These are phyloP conservation scores for Eudasyphora cyanicolor DNA, from an alignment of 2,888 invertebrate species.

Conservation along the genomic window DNA sequence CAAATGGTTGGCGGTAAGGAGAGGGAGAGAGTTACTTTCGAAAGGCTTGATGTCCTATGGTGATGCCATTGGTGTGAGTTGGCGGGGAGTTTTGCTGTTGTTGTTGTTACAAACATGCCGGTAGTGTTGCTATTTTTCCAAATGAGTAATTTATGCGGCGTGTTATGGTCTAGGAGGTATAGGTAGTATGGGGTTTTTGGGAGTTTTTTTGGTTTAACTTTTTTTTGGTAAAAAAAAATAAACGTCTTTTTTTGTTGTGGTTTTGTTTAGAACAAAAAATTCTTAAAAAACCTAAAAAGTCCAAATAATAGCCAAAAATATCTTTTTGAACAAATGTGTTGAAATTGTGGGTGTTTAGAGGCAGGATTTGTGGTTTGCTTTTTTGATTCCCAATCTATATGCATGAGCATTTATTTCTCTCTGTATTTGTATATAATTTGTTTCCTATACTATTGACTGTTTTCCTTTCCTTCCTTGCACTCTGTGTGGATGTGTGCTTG, in stretches of 20 bases:
- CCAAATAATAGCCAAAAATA: background rate
- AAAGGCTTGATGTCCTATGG: background rate
- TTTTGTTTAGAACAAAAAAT: background rate
- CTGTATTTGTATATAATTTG: no score
- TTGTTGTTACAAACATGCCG: constrained; percentile 31
- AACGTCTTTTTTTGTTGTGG: background rate
- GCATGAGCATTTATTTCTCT: no score
- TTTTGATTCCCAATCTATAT: background rate
- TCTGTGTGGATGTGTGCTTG: background rate
- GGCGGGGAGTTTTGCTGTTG: background rate
- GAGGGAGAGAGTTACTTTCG: no score
- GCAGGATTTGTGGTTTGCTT: constrained; percentile 26
- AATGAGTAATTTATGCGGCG: constrained; percentile 59
- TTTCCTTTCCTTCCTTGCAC: background rate
- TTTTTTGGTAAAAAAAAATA: background rate
- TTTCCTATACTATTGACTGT: background rate
- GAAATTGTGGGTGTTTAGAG: constrained; percentile 38
- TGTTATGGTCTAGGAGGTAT: background rate
- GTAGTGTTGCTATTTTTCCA: constrained; percentile 52
- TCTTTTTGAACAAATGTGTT: constrained; percentile 43
- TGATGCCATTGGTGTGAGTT: background rate
- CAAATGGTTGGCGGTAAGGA: background rate
- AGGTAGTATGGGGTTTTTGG: background rate
- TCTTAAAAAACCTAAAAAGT: background rate
- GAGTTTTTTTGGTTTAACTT: no score